Conservation (phyloP, 92 coral and sea anemone species). For the Palythoa grandis region DNA sequence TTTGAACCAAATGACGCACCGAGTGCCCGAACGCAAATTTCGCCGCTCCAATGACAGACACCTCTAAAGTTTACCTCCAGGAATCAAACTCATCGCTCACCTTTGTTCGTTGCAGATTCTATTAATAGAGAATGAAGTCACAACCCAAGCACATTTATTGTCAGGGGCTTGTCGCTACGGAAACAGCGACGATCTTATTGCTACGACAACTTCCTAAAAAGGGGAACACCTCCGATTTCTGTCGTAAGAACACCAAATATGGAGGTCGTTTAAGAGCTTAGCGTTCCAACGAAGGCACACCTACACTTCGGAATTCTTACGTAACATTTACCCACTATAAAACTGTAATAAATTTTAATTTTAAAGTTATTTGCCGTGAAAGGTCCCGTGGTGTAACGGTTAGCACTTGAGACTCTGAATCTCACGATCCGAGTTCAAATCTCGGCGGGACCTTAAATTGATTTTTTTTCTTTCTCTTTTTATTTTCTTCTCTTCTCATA, state of each 20-base stretch:
- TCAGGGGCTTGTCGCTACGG: conserved; percentile 74
- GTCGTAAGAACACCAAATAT: conserved; percentile 70
- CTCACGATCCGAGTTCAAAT: conserved; percentile 99
- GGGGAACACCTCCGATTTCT: conserved; percentile 62
- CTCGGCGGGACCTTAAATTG: conserved; percentile 93
- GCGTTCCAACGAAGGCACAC: conserved; percentile 91
- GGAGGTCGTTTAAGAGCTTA: conserved; percentile 66
- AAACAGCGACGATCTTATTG: conserved; percentile 70
- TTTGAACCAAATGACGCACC: conserved; percentile 12
- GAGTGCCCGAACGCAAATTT: conserved; percentile 7
- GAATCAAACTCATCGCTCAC: conserved; percentile 23
- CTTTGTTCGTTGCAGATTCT: conserved; percentile 60
- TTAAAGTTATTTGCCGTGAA: fast-evolving
- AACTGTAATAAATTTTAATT: conserved; percentile 15
- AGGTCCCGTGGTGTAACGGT: conserved; percentile 98
- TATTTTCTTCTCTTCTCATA: neutral
- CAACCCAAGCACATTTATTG: conserved; percentile 71
- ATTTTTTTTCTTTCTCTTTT: neutral
- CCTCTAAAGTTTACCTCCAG: conserved; percentile 1
- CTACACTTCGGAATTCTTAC: conserved; percentile 83
- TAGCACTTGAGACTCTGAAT: conserved; percentile 99
- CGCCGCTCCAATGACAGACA: conserved; percentile 39
- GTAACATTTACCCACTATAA: neutral
- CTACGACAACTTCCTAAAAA: conserved; percentile 68
- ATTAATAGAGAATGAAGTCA: conserved; percentile 88